Evolutionary conservation across 2,888 invertebrate genomes (phyloP), one percentile per base, ranked within the genome.

Genomic region (Acanthosepion lycidas): DNA sequence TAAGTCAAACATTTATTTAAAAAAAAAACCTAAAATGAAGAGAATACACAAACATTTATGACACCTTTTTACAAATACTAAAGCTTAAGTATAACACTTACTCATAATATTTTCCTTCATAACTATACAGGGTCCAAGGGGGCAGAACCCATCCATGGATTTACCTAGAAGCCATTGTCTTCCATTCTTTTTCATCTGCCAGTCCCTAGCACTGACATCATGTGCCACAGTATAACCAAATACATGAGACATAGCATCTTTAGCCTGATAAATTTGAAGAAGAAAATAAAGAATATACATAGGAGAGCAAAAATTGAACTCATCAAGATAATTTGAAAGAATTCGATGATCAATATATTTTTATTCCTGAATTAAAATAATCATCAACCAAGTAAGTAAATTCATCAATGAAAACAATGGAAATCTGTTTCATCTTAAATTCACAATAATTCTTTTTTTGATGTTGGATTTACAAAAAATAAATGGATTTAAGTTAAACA

Each of bases 111-210:
- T 98, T 95, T 98, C 98, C 95, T 98, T 98, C 0, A 98, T 98
- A 0, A 98, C 98, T 53, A 99, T 98, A 48, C 98, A 98, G 0
- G 99, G 99, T 0, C 99, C 99, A 95, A 99, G 97, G 0, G 99
- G 99, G 97, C 99, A 99, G 97, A 99, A 99, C 0, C 98, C 98
- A 97, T 99, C 99, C 98, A 99, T 98, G 0, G 98, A 98, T 98
- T 98, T 97, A 0, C 98, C 98, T 92, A 99, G 97, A 26, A 98
- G 97, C 97, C 98, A 98, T 96, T 98, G 98, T 3, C 99, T 99
- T 28, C 98, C 98, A 96, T 99, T 99, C 92, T 98, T 98, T 48
- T 97, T 97, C 96, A 98, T 98, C 97, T 98, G 99, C 99, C 99
- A 99, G 97, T 99, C 99, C 91, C 99, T 98, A 0, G 99, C 99